Percentiles rank a stretch among this genome's conserved stretches.
These are phyloP conservation scores for Microctonus hyperodae DNA, from an alignment of 2,888 invertebrate species.

Conservation along the genomic window DNA sequence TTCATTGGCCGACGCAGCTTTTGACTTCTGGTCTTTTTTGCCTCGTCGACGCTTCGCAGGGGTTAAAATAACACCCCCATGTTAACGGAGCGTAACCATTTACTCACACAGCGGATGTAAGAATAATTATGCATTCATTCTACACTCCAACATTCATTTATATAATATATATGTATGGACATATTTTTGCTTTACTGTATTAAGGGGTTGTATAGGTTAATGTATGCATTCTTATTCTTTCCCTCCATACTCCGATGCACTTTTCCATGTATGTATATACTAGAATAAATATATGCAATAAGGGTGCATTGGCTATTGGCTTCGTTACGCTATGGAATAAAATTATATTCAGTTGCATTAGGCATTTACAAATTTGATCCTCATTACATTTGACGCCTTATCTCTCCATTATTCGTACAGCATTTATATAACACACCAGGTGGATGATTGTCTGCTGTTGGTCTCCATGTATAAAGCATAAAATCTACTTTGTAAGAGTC, in stretches of 20 bases:
- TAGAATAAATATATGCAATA: conserved; percentile 3
- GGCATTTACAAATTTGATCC: conserved; percentile 5
- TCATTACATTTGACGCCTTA: conserved; percentile 16
- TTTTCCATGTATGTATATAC: not conserved
- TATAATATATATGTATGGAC: not conserved
- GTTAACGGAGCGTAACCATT: conserved; percentile 57
- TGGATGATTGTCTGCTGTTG: conserved; percentile 20
- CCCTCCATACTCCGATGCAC: not conserved
- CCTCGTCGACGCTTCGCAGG: conserved; percentile 32
- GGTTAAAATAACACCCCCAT: conserved; percentile 42
- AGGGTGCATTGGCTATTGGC: conserved; percentile 17
- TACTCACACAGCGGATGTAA: conserved; percentile 48
- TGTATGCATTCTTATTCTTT: not conserved
- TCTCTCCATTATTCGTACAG: conserved; percentile 8
- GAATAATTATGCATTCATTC: conserved; percentile 56
- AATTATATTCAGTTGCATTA: conserved; percentile 3
- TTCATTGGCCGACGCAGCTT: conserved; percentile 8
- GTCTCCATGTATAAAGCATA: not conserved
- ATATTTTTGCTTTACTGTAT: too few species aligned
- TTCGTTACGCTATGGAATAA: conserved; percentile 21
- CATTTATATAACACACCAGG: conserved; percentile 8
- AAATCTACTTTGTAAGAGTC: not conserved
- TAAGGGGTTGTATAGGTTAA: too few species aligned
- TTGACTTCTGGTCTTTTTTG: conserved; percentile 25
- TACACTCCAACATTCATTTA: conserved; percentile 38